Base-by-base conservation (phyloP, 1,140 invertebrate genomes). In the Drosophila kepulauana region DNA sequence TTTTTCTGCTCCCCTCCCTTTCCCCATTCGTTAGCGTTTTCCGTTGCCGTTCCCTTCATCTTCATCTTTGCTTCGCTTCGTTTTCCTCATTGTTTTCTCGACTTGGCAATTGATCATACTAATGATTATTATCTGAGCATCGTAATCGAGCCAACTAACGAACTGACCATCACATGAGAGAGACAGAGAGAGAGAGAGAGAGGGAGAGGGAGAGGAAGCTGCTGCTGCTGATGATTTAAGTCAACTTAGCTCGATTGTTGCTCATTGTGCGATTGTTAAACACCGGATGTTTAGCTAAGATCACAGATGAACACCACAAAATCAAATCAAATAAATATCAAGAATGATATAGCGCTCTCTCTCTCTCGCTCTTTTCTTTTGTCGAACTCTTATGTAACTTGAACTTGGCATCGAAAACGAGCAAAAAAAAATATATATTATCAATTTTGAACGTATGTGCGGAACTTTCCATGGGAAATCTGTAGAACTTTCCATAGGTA, bases 241-340 rank as follows among this genome's bases (percentile, higher is more conserved):
- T 88, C 82, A 88, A 79, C 68, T 87, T 82, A 79, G 25, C 41
- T 13, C 41, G 41, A 43, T 43, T 43, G 75, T 57, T 68, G 57
- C 81, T 77, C 67, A 84, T 82, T 82, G 80, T 82, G 82, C 77
- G 78, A 87, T 79, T 88, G 73, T 87, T 78, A 84, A 82, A 75
- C 75, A 87, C 84, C 84, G 84, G 84, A 87, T 87, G 84, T 84
- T 84, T 88, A 88, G 78, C 78, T 75, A 65, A 67, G 75, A 77
- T 71, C 65, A 46, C 38, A 68, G 63, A 66, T 73, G 63, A 73
- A 64, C 49, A 70, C 15, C 46, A 51, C 11, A 62, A 35, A 54
- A 45, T 41, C 62, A 35, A 70, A 54, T 75, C 43, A 63, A 51
- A 45, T 66, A 54, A 65, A 65, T 16, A 62, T 59, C 6, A 52